Conservation (phyloP, 1,140 invertebrate genomes). For the Goniozus legneri region DNA sequence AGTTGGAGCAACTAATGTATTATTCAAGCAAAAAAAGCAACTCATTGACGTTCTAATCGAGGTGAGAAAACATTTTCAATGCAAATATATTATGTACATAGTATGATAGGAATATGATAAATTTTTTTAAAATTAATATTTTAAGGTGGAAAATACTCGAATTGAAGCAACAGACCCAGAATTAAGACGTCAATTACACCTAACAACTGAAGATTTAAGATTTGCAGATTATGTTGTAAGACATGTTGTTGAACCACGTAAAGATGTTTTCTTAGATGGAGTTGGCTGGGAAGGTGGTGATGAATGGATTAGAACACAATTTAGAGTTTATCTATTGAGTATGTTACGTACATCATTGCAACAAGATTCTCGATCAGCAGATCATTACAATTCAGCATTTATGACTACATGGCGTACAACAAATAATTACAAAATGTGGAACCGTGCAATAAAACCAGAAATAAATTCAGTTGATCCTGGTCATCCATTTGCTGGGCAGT, state of each 20-base stretch:
- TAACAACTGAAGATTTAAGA: constrained; percentile 92
- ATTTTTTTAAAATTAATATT: constrained; percentile 1
- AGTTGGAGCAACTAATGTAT: constrained; percentile 94
- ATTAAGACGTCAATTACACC: constrained; percentile 74
- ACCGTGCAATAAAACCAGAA: constrained; percentile 62
- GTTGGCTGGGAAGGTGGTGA: constrained; percentile 89
- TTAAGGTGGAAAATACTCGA: constrained; percentile 68
- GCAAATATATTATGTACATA: not conserved
- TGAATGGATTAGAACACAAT: constrained; percentile 94
- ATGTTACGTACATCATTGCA: constrained; percentile 78
- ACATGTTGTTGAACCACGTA: constrained; percentile 74
- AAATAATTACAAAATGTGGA: constrained; percentile 86
- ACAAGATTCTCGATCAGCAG: constrained; percentile 72
- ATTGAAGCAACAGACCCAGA: constrained; percentile 87
- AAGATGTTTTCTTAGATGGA: constrained; percentile 74
- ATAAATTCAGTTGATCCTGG: constrained; percentile 68
- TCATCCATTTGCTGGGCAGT: constrained; percentile 88
- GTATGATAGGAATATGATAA: constrained; percentile 1
- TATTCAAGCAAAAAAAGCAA: constrained; percentile 94
- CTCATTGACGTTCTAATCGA: constrained; percentile 91
- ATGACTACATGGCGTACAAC: constrained; percentile 82
- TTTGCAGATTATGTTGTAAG: constrained; percentile 92
- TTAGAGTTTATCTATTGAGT: constrained; percentile 86
- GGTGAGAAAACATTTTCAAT: constrained; percentile 58
- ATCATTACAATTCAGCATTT: constrained; percentile 87